Percentiles rank a stretch among this genome's conserved stretches.
These are phyloP conservation scores for Hypsopygia costalis DNA, from an alignment of 2,888 invertebrate genomes.

Conservation along the genomic window DNA sequence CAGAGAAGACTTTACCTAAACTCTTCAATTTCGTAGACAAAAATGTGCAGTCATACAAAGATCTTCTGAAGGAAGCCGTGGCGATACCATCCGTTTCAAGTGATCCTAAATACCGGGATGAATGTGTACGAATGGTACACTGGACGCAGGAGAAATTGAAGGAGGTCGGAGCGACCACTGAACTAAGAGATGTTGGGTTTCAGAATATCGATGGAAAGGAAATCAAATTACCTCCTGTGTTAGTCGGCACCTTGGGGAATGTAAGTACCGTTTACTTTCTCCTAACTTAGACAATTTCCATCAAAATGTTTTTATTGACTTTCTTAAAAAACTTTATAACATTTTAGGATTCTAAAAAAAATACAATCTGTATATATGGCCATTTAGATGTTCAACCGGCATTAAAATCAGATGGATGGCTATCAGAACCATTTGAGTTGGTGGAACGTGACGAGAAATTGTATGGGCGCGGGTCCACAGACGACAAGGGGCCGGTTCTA, in stretches of 20 bases:
- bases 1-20: constrained; percentile 54
- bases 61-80: constrained; percentile 90
- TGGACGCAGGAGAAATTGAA: constrained; percentile 88
- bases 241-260: constrained; percentile 89
- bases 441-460: constrained; percentile 93
- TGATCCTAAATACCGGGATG: constrained; percentile 89
- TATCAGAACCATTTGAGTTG: constrained; percentile 95
- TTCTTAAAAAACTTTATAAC: not conserved
- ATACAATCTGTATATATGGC: constrained; percentile 96
- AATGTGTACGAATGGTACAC: constrained; percentile 91
- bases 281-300: not conserved
- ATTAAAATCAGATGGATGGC: constrained; percentile 95
- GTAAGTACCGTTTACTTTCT: constrained; percentile 50
- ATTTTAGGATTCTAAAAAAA: constrained; percentile 87
- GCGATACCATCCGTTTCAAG: constrained; percentile 97
- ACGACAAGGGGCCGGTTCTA: constrained; percentile 97
- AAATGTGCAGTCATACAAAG: constrained; percentile 87
- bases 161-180: constrained; percentile 85
- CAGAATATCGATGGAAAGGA: constrained; percentile 86
- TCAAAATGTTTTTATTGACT: not conserved
- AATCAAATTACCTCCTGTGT: constrained; percentile 91
- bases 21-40: constrained; percentile 88
- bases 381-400: constrained; percentile 99
- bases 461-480: constrained; percentile 94
- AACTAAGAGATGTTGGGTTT: constrained; percentile 88